These are phyloP conservation scores for Hephaestus fuliginosus DNA, from an alignment of 2,797 vertebrate genomes.

Conservation along the genomic window DNA sequence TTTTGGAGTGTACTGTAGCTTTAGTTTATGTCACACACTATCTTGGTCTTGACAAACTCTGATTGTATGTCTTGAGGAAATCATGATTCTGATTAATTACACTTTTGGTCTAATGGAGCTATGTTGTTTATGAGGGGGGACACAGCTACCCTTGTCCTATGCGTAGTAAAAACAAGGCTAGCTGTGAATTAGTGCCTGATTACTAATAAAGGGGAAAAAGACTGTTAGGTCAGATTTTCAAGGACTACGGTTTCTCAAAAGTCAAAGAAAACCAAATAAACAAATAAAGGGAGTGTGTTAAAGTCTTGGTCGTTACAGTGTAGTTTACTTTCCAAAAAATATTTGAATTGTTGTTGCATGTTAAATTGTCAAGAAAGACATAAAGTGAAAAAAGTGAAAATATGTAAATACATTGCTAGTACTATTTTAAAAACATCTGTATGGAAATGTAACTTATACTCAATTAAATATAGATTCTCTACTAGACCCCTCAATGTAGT, in stretches of 20 bases:
- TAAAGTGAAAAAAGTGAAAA: conserved; percentile 3
- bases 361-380: neutral
- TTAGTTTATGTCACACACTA: neutral
- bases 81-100: conserved; percentile 8
- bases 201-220: neutral
- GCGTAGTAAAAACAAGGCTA: neutral
- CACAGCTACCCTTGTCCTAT: neutral
- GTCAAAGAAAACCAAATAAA: neutral
- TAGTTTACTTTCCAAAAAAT: neutral
- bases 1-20: neutral
- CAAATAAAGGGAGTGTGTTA: neutral
- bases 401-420: conserved; percentile 10
- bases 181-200: neutral
- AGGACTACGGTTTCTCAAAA: neutral
- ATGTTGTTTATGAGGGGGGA: neutral
- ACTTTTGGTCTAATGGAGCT: conserved; percentile 1
- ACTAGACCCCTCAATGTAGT: neutral
- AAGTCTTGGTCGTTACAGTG: neutral
- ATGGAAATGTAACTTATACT: too few relatives aligned
- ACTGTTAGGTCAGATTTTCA: neutral
- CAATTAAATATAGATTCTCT: neutral
- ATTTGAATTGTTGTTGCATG: neutral
- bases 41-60: neutral
- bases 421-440: neutral
- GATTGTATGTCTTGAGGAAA: conserved; percentile 23